Evolutionary conservation across 2,113 vertebrate genomes (phyloP), one percentile per base, ranked within the genome.

Genomic region (Pipa parva): DNA sequence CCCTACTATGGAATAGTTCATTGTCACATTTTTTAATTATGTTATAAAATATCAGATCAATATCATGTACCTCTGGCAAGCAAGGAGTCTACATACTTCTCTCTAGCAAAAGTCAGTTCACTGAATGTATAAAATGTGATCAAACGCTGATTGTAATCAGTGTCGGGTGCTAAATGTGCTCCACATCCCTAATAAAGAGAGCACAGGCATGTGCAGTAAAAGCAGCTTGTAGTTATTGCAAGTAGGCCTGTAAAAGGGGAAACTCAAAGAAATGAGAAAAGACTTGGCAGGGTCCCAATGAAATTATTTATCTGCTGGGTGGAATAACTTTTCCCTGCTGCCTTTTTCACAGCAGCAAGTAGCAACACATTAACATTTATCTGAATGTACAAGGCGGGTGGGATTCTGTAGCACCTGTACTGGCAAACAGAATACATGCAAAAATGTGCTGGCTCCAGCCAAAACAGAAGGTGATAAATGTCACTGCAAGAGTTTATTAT

Each of bases 231-330:
- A 39, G 22, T 22, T 56, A 64, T 46, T 7, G 8, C 12, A 50
- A 49, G 11, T 67, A 9, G 20, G 24, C 28, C 8, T 26, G 18
- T 12, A 42, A 24, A 49, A 48, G 50, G 54, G 22, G 28, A 33
- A 17, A 57, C 9, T 18, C 31, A 28, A 15, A 27, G 7, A n/a
- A n/a, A n/a, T n/a, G 28, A 15, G 27, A 56, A 56, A 56, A 8
- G 26, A 68, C 7, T 28, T 68, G 64, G 64, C 64, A 10, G 22
- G 12, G 5, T 36, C 45, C 64, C 64, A 68, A n/a, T 50, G 59
- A 28, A 15, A 59, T 48, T 58, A 66, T 66, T 59, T 68, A 59
- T 68, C 65, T 68, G 56, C 8, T 28, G 57, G 57, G 46, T 60
- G 56, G 57, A 68, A 39, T 57, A 7, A 51, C 29, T 60, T 52